Conservation (phyloP, 2,888 invertebrate genomes). For the Thecocarcelia acutangulata region DNA sequence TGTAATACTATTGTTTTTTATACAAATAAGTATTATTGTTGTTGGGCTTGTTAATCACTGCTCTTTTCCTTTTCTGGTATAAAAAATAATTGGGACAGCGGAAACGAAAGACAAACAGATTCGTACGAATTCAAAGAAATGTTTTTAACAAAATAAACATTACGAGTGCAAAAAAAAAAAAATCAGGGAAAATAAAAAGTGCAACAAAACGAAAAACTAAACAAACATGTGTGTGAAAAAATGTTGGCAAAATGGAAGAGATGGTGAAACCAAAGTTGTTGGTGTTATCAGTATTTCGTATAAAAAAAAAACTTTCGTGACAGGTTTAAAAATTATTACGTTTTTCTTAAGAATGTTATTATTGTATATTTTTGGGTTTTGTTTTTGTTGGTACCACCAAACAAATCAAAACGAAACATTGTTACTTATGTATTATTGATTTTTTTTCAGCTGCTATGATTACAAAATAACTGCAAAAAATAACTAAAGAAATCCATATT, state of each 20-base stretch:
- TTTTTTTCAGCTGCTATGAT: constrained; percentile 24
- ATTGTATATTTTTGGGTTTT: too few species aligned
- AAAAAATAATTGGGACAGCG: constrained; percentile 33
- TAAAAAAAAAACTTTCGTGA: too few species aligned
- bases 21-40: background rate
- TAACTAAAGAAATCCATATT: background rate
- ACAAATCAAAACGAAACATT: constrained; percentile 36
- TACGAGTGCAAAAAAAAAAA: background rate
- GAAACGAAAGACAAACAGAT: constrained; percentile 47
- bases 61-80: constrained; percentile 1
- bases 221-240: too few species aligned
- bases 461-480: background rate
- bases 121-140: constrained; percentile 27
- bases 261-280: too few species aligned
- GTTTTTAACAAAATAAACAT: background rate
- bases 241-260: too few species aligned
- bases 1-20: constrained; percentile 11
- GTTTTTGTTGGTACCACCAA: background rate
- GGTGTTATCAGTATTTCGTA: too few species aligned
- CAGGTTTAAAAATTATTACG: background rate
- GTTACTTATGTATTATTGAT: constrained; percentile 42
- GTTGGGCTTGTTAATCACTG: constrained; percentile 4
- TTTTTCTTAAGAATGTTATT: background rate
- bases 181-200: constrained; percentile 3
- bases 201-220: background rate